phyloP scores from a whole-genome alignment of 2,888 invertebrate species.

The Pandemis heparana region DNA sequence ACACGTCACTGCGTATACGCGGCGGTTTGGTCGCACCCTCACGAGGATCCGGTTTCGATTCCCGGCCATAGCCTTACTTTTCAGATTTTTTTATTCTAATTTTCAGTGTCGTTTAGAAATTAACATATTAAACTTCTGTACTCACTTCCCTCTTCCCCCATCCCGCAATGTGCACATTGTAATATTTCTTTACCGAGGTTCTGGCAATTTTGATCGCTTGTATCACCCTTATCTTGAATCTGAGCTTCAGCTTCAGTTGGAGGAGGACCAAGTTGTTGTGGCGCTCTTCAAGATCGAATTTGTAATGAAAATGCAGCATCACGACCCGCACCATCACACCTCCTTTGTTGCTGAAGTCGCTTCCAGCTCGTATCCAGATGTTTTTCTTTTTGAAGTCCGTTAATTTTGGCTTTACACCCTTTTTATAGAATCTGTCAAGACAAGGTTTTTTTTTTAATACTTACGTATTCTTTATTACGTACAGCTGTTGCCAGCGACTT shows the following conservation, averaged over 20 bases:
- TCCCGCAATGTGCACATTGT: not conserved
- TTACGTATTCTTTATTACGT: no score
- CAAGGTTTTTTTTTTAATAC: no score
- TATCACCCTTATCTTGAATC: not conserved
- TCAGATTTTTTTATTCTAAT: no score
- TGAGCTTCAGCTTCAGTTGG: not conserved
- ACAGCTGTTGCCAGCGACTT: no score
- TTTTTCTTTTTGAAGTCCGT: not conserved
- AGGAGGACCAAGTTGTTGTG: not conserved
- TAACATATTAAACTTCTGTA: no score
- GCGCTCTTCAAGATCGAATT: not conserved
- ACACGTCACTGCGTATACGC: no score
- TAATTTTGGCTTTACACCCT: not conserved
- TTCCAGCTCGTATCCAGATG: not conserved
- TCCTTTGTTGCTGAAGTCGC: not conserved
- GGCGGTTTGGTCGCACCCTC: no score
- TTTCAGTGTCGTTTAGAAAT: no score
- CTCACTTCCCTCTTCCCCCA: no score
- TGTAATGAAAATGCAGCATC: not conserved
- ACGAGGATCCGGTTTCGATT: no score
- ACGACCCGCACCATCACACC: not conserved
- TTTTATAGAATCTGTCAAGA: not conserved
- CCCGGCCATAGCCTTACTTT: no score
- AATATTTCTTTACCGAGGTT: not conserved
- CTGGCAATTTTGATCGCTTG: not conserved